These are phyloP conservation scores for Diadema setosum DNA, from an alignment of 35 echinoderm and acorn worm genomes.

Conservation along the genomic window DNA sequence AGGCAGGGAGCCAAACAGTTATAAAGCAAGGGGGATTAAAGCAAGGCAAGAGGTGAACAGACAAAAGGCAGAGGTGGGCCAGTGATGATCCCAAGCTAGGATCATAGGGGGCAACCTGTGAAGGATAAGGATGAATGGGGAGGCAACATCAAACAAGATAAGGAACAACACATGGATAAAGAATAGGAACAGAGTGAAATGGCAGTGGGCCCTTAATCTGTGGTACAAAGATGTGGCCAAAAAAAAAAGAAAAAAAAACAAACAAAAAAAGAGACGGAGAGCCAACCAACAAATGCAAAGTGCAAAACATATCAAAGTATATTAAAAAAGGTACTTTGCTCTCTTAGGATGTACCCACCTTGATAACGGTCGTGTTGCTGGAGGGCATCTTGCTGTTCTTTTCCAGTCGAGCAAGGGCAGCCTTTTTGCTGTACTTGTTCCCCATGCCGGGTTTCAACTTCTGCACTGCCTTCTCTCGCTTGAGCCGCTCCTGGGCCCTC, in stretches of 20 bases:
- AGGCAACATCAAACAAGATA: too few relatives aligned
- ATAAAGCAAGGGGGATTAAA: too few relatives aligned
- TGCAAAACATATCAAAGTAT: background rate
- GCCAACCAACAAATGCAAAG: background rate
- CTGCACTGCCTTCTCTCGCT: conserved; percentile 38
- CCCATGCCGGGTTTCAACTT: conserved; percentile 49
- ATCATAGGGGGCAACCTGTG: too few relatives aligned
- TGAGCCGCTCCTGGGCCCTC: conserved; percentile 43
- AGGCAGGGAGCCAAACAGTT: too few relatives aligned
- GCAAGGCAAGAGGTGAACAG: too few relatives aligned
- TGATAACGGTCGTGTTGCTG: conserved; percentile 79
- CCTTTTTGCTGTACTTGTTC: conserved; percentile 59
- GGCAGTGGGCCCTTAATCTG: too few relatives aligned
- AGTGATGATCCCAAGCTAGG: too few relatives aligned
- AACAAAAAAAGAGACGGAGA: background rate
- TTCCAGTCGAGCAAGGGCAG: conserved; percentile 67
- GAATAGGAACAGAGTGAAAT: too few relatives aligned
- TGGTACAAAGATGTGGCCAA: background rate
- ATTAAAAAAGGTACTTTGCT: background rate
- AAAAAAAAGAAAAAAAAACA: too few relatives aligned
- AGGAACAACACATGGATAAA: too few relatives aligned
- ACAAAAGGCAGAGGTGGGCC: too few relatives aligned
- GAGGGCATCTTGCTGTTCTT: conserved; percentile 67
- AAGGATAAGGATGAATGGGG: too few relatives aligned
- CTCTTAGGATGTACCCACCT: conserved; percentile 32